Conservation (phyloP, 1,140 invertebrate species). For the Dendrolimus punctatus region DNA sequence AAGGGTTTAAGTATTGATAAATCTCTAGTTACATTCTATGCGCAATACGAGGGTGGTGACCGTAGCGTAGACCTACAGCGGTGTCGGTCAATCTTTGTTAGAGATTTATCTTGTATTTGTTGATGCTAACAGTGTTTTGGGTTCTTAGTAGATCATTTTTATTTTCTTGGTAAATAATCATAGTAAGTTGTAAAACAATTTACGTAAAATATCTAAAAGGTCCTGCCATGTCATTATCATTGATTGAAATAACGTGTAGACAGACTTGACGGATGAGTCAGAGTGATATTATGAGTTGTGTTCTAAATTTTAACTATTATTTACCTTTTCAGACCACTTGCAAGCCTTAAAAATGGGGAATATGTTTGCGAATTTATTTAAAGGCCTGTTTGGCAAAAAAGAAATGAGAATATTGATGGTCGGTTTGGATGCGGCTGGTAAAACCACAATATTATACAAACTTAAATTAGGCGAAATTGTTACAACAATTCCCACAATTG, state of each 20-base stretch:
- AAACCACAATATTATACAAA: constrained; percentile 99
- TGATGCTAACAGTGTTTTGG: constrained; percentile 1
- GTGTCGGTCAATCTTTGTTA: constrained; percentile 50
- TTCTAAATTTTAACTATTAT: constrained; percentile 36
- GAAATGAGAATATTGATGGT: constrained; percentile 99
- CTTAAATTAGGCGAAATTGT: constrained; percentile 99
- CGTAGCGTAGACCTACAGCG: constrained; percentile 46
- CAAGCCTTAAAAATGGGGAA: constrained; percentile 83
- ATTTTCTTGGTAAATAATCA: not conserved
- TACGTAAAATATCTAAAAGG: constrained; percentile 30
- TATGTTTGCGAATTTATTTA: constrained; percentile 90
- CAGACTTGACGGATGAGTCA: constrained; percentile 55
- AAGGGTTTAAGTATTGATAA: constrained; percentile 5
- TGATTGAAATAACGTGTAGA: constrained; percentile 62
- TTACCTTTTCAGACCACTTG: constrained; percentile 68
- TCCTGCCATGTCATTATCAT: constrained; percentile 71
- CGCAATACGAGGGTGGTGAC: constrained; percentile 41
- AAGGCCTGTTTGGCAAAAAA: constrained; percentile 98
- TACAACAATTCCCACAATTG: constrained; percentile 99
- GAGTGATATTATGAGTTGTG: constrained; percentile 25
- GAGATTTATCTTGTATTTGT: constrained; percentile 1
- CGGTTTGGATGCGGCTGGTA: constrained; percentile 98
- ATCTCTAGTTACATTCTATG: constrained; percentile 8
- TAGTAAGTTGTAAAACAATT: constrained; percentile 11
- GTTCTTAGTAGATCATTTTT: constrained; percentile 2